Base-by-base conservation (phyloP, 2,797 vertebrate genomes). In the Sebastes steindachneri region DNA sequence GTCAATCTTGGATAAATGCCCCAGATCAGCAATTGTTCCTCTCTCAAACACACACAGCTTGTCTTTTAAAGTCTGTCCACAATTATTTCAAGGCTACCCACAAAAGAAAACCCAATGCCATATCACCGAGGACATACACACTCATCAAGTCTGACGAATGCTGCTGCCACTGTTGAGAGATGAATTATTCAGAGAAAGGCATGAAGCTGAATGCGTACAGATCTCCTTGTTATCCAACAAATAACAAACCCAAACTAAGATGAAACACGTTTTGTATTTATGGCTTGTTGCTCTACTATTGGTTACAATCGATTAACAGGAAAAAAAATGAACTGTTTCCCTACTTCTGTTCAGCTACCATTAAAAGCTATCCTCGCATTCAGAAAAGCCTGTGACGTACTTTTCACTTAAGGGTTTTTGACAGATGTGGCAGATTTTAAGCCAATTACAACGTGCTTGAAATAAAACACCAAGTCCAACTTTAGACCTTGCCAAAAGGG, bases 81-180 rank as follows among this genome's bases (percentile, higher is more conserved):
- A 87, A 69, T 88, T 83, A 91, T 86, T 74, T 84, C 66, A 85
- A 87, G 80, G 59, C 60, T 86, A 31, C 70, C 84, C 76, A 63
- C 68, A 90, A 68, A 84, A 60, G 72, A 80, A 72, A 62, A 70
- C 53, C 48, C 10, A 80, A 73, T 7, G 45, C 64, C 29, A 79
- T 72, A 71, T 83, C 54, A 63, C 23, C 64, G 41, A 55, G 4
- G 33, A 75, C 51, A 6, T 12, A 68, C 55, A 76, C 68, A 79
- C 62, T 80, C 74, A 80, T 75, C 45, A 67, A 76, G 28, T 48
- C 74, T 85, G 66, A 83, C 51, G 73, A 72, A 75, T 0, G 19
- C 26, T 1, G 19, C 29, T 4, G 26, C 19, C 57, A 65, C 55
- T 53, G 68, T 68, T 2, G 12, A 58, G 29, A 59, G 23, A 2